phyloP scores from a whole-genome alignment of 2,113 vertebrate species.

The Lathamus discolor region DNA sequence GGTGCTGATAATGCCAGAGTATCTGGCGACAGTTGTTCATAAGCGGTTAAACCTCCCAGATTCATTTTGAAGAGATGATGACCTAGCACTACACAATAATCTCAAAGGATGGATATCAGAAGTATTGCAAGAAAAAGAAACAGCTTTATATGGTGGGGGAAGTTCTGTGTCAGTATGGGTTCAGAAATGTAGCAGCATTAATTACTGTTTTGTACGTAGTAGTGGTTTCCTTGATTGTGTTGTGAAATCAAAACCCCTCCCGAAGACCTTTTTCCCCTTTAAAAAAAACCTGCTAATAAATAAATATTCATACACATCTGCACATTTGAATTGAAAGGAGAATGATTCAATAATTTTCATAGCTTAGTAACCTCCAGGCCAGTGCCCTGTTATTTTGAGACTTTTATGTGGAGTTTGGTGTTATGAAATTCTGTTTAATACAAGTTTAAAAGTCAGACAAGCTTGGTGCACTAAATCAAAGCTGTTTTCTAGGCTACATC shows the following conservation, averaged over 20 bases:
- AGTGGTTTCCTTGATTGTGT: constrained; percentile 50
- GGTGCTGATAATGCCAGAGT: neutral
- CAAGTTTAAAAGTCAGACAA: constrained; percentile 9
- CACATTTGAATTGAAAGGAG: constrained; percentile 44
- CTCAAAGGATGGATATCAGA: neutral
- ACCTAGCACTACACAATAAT: accelerated
- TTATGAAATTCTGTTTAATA: neutral
- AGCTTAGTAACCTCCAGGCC: constrained; percentile 6
- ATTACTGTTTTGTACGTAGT: constrained; percentile 5
- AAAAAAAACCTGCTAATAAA: constrained; percentile 62
- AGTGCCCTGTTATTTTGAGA: neutral
- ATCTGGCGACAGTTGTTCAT: accelerated
- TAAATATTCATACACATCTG: constrained; percentile 74
- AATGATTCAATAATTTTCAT: constrained; percentile 21
- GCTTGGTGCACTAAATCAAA: neutral
- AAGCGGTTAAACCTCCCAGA: neutral
- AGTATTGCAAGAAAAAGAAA: neutral
- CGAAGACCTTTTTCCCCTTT: constrained; percentile 4
- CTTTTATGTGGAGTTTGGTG: neutral
- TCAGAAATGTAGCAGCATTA: neutral
- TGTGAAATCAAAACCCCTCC: constrained; percentile 52
- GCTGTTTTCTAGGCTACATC: neutral
- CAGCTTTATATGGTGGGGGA: neutral
- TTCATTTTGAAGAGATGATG: neutral
- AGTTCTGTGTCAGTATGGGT: neutral